These are phyloP conservation scores for Lacerta viridis DNA, from an alignment of 2,797 vertebrate genomes.

Conservation along the genomic window DNA sequence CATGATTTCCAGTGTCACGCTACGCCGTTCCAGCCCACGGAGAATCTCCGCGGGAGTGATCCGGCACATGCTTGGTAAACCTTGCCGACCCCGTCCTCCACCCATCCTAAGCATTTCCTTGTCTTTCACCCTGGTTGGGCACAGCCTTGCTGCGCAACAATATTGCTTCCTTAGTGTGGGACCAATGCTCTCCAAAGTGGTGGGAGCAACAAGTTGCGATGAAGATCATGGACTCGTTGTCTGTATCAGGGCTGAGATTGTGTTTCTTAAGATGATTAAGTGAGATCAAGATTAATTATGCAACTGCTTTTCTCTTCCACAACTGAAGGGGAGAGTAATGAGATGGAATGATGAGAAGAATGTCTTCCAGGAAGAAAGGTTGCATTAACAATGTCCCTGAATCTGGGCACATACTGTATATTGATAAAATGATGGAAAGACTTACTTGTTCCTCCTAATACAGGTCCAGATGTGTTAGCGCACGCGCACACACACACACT, in stretches of 20 bases:
- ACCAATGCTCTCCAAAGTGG: background rate
- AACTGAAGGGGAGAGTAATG: constrained; percentile 43
- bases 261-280: constrained; percentile 59
- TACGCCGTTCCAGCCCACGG: no score
- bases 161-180: background rate
- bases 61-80: no score
- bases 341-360: constrained; percentile 49
- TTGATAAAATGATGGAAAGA: background rate
- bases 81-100: no score
- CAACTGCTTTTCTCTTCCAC: constrained; percentile 47
- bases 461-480: no score
- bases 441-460: no score
- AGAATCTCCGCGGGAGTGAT: no score
- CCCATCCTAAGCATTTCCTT: no score
- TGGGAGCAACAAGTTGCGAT: constrained; percentile 12
- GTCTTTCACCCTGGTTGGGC: no score
- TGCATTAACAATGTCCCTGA: background rate
- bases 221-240: constrained; percentile 5
- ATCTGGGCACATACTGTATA: background rate
- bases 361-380: background rate
- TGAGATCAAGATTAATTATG: constrained; percentile 57
- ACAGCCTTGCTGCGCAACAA: background rate
- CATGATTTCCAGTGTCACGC: accelerated
- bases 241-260: constrained; percentile 13
- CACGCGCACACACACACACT: no score